Evolutionary conservation across 2,113 vertebrate genomes (phyloP), one percentile per base, ranked within the genome.

Genomic region (Mionectes macconnelli): DNA sequence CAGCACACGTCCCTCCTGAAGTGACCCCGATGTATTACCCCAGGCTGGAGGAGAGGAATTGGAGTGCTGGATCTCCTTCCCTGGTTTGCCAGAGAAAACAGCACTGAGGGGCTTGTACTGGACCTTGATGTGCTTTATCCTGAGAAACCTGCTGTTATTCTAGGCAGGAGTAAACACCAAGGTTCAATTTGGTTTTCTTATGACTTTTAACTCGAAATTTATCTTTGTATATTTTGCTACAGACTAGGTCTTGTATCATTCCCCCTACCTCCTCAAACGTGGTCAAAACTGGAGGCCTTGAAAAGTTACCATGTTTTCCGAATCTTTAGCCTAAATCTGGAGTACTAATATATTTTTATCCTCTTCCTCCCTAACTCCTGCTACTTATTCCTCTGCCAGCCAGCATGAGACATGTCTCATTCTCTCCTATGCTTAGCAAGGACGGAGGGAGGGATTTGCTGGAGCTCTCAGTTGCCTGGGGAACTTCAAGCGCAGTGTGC

Each of bases 391-490:
- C 35, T 28, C 39, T 68, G 44, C 39, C 55, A 56, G 42, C 35
- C 53, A 72, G 40, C 50, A 7, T 4, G 39, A 91, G 59, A 25
- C 63, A 49, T 25, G 69, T 70, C 72, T 94, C 68, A 17, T 44
- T 74, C 59, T 76, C 42, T 86, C 35, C 39, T 70, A 1, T 17
- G 72, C 24, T 73, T 88, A n/a, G 53, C 42, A 45, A 67, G 55
- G 66, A 72, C 42, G 31, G 44, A 80, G 57, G 66, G 60, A 72
- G 45, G 40, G 81, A 62, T 82, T 45, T 66, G 23, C 66, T 67
- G 40, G 78, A 87, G 83, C 72, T 88, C 67, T 70, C 30, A n/a
- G 90, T 19, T 87, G 80, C 74, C 60, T 37, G 74, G 90, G 70
- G 47, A 92, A 19, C 84, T 66, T 92, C 35, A 44, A 74, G n/a